A percentile compares a stretch with the other conserved stretches of the same genome.
Evolutionary conservation across 2,888 invertebrate genomes (phyloP).

Genomic region (Erpobdella octoculata): DNA sequence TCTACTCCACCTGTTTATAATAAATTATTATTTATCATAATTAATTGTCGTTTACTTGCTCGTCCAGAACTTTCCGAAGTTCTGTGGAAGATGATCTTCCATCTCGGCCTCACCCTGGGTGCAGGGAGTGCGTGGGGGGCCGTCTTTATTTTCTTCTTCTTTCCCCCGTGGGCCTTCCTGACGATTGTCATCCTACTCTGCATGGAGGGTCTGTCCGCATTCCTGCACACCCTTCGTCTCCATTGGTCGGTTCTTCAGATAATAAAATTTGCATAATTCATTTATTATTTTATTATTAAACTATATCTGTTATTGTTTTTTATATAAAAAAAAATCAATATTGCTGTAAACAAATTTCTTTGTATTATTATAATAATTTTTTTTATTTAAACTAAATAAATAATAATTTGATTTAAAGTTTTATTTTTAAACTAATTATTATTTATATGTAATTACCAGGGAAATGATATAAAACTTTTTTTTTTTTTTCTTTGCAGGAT

Average conservation of each 20-base stretch:
- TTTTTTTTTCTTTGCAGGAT: conserved; percentile 61
- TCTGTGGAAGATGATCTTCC: conserved; percentile 72
- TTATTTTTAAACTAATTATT: background rate
- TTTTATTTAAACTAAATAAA: too few species aligned
- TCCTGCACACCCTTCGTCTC: conserved; percentile 93
- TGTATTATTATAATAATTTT: too few species aligned
- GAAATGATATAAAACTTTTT: too few species aligned
- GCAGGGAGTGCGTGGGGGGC: conserved; percentile 45
- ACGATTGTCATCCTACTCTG: conserved; percentile 88
- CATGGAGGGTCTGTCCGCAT: conserved; percentile 98
- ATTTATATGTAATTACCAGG: too few species aligned
- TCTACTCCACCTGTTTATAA: too few species aligned
- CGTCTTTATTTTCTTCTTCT: conserved; percentile 70
- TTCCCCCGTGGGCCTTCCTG: conserved; percentile 83
- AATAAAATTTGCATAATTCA: too few species aligned
- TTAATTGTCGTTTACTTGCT: background rate
- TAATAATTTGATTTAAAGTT: background rate
- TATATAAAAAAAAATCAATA: too few species aligned
- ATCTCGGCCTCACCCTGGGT: conserved; percentile 65
- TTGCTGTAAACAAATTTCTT: too few species aligned
- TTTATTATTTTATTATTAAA: too few species aligned
- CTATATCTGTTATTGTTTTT: too few species aligned
- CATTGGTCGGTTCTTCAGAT: conserved; percentile 70
- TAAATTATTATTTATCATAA: too few species aligned
- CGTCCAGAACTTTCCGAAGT: conserved; percentile 73